Percentiles rank a stretch among this genome's conserved stretches.
phyloP scores from a whole-genome alignment of 2,113 vertebrate species.

The Lucifuga dentata region DNA sequence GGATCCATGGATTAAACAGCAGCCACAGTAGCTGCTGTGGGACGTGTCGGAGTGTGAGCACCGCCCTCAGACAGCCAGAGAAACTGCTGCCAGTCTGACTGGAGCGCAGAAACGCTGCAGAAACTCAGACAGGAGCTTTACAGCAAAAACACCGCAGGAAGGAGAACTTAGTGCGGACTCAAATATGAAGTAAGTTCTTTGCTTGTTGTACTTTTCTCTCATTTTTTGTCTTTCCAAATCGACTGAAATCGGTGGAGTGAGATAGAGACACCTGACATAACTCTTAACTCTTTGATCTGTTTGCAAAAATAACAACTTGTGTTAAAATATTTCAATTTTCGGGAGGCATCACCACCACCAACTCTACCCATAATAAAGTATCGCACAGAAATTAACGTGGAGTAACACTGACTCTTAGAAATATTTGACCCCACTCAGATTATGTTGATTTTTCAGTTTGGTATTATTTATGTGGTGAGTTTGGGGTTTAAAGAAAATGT shows the following conservation, averaged over 20 bases:
- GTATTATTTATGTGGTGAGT: too few relatives aligned
- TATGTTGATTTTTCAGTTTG: too few relatives aligned
- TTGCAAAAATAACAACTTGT: too few relatives aligned
- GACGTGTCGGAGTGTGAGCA: slow-evolving; percentile 19
- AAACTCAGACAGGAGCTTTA: too few relatives aligned
- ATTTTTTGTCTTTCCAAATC: not conserved
- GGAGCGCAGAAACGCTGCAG: slow-evolving; percentile 5
- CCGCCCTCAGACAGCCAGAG: slow-evolving; percentile 63
- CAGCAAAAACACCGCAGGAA: not conserved
- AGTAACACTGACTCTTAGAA: not conserved
- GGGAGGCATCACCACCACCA: too few relatives aligned
- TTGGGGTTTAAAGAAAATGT: too few relatives aligned
- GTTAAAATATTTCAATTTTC: too few relatives aligned
- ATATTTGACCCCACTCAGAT: too few relatives aligned
- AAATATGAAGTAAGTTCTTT: slow-evolving; percentile 31
- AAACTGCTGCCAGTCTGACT: slow-evolving; percentile 37
- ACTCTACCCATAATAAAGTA: too few relatives aligned
- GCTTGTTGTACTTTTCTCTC: not conserved
- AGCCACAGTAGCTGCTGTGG: slow-evolving; percentile 30
- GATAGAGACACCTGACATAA: slow-evolving; percentile 47
- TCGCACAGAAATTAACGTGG: not conserved
- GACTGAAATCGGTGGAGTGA: not conserved
- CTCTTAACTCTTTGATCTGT: too few relatives aligned
- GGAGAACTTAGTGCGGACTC: not conserved
- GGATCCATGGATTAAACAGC: slow-evolving; percentile 23